Evolutionary conservation across 2,113 vertebrate genomes (phyloP).

Genomic region (Cervus canadensis): DNA sequence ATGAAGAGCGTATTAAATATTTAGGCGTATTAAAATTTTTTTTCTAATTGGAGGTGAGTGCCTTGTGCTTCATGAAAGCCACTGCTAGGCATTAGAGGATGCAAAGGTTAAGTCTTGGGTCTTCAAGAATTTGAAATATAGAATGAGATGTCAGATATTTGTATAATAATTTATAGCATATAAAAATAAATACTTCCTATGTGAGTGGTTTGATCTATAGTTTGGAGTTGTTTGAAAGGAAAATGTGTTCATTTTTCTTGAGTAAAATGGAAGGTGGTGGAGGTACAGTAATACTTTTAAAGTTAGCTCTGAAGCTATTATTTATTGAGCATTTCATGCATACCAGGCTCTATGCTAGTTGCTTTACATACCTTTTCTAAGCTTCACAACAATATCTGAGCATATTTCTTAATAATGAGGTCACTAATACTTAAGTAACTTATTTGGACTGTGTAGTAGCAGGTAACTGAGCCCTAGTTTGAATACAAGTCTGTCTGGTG

Average conservation of each 20-base stretch:
- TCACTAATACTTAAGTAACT: background rate
- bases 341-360: background rate
- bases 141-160: background rate
- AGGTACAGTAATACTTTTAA: background rate
- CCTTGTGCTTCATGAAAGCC: background rate
- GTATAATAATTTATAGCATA: background rate
- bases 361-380: background rate
- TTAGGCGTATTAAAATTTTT: background rate
- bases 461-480: background rate
- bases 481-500: background rate
- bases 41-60: background rate
- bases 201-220: background rate
- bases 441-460: background rate
- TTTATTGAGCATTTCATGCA: background rate
- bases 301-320: background rate
- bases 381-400: background rate
- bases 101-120: background rate
- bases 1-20: background rate
- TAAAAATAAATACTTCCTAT: background rate
- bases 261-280: background rate
- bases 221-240: constrained; percentile 20
- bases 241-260: constrained; percentile 7
- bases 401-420: background rate
- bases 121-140: constrained; percentile 30
- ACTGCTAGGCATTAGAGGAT: background rate